Evolutionary conservation across 2,113 vertebrate species (phyloP).

Genomic region (Chloebia gouldiae): DNA sequence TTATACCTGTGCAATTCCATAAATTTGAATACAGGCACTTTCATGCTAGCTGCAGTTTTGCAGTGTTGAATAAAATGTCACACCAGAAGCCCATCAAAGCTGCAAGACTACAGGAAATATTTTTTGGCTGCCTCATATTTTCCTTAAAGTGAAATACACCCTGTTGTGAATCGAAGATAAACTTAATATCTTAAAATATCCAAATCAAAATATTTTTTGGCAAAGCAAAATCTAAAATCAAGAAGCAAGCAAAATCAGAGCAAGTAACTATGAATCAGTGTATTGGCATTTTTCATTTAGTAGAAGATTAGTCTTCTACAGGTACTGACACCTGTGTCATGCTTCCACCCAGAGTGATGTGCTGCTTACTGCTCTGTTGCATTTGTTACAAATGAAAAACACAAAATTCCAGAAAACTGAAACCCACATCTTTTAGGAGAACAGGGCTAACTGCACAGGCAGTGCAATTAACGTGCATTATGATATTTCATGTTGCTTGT

Average conservation of each 20-base stretch:
- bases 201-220: background rate
- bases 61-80: background rate
- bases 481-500: background rate
- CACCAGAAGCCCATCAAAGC: background rate
- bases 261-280: background rate
- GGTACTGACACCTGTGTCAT: background rate
- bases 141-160: background rate
- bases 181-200: background rate
- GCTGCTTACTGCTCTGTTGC: background rate
- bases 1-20: background rate
- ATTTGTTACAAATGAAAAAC: background rate
- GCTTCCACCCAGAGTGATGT: background rate
- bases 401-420: background rate
- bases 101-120: background rate
- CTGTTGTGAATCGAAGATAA: background rate
- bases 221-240: background rate
- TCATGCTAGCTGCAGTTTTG: background rate
- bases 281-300: background rate
- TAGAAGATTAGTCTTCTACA: background rate
- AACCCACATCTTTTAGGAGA: background rate
- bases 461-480: background rate
- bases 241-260: background rate
- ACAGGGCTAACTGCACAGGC: background rate
- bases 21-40: background rate
- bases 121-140: background rate